A percentile compares a stretch with the other conserved stretches of the same genome.
Evolutionary conservation across 2,113 vertebrate genomes (phyloP).

Genomic region (Prunella fulvescens): DNA sequence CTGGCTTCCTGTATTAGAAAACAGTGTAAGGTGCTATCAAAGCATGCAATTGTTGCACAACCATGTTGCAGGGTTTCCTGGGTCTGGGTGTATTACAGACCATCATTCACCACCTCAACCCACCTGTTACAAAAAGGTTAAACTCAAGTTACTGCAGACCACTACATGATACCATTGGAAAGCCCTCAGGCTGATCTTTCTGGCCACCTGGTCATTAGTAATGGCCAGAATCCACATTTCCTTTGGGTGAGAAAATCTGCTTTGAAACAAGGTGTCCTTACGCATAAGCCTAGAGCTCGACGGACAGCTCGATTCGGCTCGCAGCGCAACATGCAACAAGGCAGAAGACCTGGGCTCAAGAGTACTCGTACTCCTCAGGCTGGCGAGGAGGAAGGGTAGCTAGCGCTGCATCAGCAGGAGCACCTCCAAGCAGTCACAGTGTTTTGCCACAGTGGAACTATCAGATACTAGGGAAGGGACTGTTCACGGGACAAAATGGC

Average conservation of each 20-base stretch:
- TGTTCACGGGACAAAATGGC: constrained; percentile 51
- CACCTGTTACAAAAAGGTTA: background rate
- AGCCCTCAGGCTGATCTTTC: background rate
- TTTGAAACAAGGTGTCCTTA: constrained; percentile 1
- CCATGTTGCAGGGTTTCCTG: background rate
- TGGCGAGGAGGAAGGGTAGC: constrained; percentile 66
- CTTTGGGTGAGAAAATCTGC: background rate
- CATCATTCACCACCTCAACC: background rate
- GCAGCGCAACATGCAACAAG: constrained; percentile 76
- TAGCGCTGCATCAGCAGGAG: constrained; percentile 68
- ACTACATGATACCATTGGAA: background rate
- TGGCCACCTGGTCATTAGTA: background rate
- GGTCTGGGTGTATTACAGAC: background rate
- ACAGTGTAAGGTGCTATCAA: background rate
- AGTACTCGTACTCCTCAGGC: constrained; percentile 55
- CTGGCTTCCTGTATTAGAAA: constrained; percentile 22
- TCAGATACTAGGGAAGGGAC: constrained; percentile 55
- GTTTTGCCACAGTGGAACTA: constrained; percentile 66
- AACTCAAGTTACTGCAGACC: background rate
- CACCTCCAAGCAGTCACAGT: constrained; percentile 64
- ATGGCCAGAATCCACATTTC: background rate
- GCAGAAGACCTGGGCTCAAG: constrained; percentile 60
- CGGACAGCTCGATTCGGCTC: constrained; percentile 46
- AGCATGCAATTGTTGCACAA: constrained; percentile 25
- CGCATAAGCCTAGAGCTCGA: constrained; percentile 4